A percentile compares a stretch with the other conserved stretches of the same genome.
These are phyloP conservation scores for Drosophila ohnishii DNA, from an alignment of 1,140 invertebrate species.

Conservation along the genomic window DNA sequence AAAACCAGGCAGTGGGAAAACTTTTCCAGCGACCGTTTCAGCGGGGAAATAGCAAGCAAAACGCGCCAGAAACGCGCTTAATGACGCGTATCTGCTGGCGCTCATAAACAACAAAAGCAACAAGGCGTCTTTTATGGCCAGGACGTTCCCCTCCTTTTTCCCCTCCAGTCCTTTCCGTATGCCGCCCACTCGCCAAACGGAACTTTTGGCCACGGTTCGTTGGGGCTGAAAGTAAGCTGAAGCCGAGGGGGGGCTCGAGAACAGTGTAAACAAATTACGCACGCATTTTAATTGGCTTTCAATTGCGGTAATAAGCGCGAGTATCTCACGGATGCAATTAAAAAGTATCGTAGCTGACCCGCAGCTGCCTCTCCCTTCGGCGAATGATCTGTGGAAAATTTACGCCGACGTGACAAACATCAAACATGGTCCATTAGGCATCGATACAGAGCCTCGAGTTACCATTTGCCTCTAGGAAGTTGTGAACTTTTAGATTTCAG, in stretches of 20 bases:
- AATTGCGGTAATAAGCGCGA: conserved; percentile 35
- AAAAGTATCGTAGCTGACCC: conserved; percentile 39
- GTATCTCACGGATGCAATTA: conserved; percentile 44
- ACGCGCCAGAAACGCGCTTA: conserved; percentile 64
- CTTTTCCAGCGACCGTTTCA: conserved; percentile 18
- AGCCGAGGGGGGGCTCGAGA: conserved; percentile 19
- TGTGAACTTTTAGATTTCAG: background rate
- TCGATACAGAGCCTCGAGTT: background rate
- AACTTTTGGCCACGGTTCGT: conserved; percentile 68
- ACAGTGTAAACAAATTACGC: conserved; percentile 71
- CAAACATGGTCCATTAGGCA: conserved; percentile 61
- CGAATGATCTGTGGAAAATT: conserved; percentile 41
- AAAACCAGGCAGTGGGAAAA: conserved; percentile 10
- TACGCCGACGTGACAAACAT: conserved; percentile 52
- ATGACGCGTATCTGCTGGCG: conserved; percentile 69
- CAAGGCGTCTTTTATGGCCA: conserved; percentile 74
- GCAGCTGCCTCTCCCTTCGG: background rate
- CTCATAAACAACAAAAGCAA: conserved; percentile 78
- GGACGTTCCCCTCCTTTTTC: background rate
- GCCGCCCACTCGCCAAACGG: conserved; percentile 12
- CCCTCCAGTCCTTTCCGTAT: background rate
- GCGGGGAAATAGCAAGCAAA: conserved; percentile 29
- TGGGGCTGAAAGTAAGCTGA: conserved; percentile 68
- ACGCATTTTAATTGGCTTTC: conserved; percentile 70
- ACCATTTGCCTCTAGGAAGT: background rate